Conservation (phyloP, 2,888 invertebrate genomes). For the Petrolisthes cinctipes region DNA sequence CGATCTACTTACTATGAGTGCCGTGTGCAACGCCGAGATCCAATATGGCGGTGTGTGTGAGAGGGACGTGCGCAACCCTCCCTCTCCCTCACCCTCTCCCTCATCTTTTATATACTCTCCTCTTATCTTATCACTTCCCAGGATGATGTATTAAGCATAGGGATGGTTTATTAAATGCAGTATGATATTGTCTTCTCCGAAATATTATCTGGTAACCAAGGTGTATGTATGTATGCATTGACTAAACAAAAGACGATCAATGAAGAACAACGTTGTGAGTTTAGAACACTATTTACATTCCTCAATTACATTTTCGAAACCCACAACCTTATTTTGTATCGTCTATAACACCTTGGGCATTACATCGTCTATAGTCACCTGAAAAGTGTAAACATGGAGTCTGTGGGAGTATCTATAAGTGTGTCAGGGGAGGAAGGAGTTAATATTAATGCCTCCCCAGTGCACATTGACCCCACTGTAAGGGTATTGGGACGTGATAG, state of each 20-base stretch:
- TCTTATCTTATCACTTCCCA: neutral
- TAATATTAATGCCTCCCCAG: neutral
- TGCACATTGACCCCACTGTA: neutral
- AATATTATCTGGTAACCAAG: too few species aligned
- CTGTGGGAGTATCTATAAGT: neutral
- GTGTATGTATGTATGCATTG: too few species aligned
- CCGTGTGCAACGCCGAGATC: conserved; percentile 56
- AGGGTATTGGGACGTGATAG: too few species aligned
- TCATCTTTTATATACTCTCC: neutral
- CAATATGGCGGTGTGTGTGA: conserved; percentile 52
- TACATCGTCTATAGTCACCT: conserved; percentile 42
- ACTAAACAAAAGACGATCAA: too few species aligned
- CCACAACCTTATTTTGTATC: too few species aligned
- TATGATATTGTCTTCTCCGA: too few species aligned
- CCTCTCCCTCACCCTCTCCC: neutral
- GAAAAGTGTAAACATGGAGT: conserved; percentile 62
- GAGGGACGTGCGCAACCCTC: conserved; percentile 27
- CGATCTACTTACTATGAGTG: conserved; percentile 57
- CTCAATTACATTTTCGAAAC: too few species aligned
- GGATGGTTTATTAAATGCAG: too few species aligned
- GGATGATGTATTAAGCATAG: too few species aligned
- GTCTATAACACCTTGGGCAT: too few species aligned
- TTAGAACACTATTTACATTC: too few species aligned
- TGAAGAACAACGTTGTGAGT: too few species aligned
- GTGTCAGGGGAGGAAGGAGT: neutral